Conservation (phyloP, 37 sponge, comb jelly and placozoan genomes). For the Aphrocallistes beatrix region DNA sequence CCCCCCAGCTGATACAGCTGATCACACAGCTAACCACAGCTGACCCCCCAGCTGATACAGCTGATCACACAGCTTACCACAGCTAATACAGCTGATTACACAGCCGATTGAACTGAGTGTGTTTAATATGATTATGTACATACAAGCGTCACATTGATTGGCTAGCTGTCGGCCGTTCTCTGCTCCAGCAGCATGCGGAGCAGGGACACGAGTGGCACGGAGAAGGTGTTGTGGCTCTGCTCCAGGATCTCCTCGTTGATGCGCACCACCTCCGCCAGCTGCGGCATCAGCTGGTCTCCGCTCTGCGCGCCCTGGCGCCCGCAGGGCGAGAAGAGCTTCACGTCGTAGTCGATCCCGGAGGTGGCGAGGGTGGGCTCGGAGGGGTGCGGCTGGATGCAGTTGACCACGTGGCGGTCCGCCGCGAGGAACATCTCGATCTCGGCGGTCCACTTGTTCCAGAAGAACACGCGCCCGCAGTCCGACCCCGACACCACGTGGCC, state of each 20-base stretch:
- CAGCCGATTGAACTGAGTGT: too few relatives aligned
- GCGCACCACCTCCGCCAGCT: slow-evolving; percentile 30
- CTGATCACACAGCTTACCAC: too few relatives aligned
- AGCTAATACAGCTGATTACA: too few relatives aligned
- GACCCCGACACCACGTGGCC: slow-evolving; percentile 70
- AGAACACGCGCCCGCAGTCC: slow-evolving; percentile 79
- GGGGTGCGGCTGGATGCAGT: slow-evolving; percentile 93
- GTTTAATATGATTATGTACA: too few relatives aligned
- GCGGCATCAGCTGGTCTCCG: background rate
- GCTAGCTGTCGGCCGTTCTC: too few relatives aligned
- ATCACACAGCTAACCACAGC: too few relatives aligned
- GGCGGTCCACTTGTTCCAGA: slow-evolving; percentile 81
- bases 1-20: too few relatives aligned
- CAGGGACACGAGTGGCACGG: slow-evolving; percentile 49
- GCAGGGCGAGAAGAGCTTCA: slow-evolving; percentile 70
- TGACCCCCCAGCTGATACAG: too few relatives aligned
- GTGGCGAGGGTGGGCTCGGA: slow-evolving; percentile 48
- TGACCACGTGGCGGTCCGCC: slow-evolving; percentile 76
- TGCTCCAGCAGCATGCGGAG: slow-evolving; percentile 50
- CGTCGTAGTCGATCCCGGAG: slow-evolving; percentile 76
- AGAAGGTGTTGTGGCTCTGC: slow-evolving; percentile 59
- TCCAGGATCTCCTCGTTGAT: slow-evolving; percentile 63
- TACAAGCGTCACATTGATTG: too few relatives aligned
- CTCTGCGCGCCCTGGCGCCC: background rate
- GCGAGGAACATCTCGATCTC: slow-evolving; percentile 51